Percentiles rank a stretch among this genome's conserved stretches.
Evolutionary conservation across 2,797 vertebrate species (phyloP).

Genomic region (Champsocephalus gunnari): DNA sequence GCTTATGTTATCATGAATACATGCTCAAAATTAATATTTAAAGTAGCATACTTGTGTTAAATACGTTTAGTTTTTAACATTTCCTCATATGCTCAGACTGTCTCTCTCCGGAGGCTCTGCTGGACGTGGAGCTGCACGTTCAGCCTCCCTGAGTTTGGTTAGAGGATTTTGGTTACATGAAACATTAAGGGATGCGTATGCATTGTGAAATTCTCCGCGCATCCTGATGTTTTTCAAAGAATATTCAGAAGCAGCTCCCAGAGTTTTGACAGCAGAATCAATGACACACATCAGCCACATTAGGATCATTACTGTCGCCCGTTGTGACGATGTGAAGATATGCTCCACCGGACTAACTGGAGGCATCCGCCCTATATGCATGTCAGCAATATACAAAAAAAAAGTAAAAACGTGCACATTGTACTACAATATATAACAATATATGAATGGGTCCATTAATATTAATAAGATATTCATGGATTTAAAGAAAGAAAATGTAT

Average conservation of each 20-base stretch:
- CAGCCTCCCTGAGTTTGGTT: constrained; percentile 4
- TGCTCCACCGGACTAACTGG: background rate
- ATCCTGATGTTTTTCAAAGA: constrained; percentile 38
- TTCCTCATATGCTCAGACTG: background rate
- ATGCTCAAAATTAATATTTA: background rate
- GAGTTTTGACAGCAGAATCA: constrained; percentile 45
- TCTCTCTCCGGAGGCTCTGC: background rate
- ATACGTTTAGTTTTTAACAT: too few relatives aligned
- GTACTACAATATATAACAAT: too few relatives aligned
- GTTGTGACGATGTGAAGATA: constrained; percentile 1
- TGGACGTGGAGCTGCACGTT: constrained; percentile 38
- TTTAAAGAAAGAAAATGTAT: too few relatives aligned
- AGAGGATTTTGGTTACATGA: constrained; percentile 37
- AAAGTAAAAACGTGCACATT: too few relatives aligned
- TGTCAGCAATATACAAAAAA: background rate
- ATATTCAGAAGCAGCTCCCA: constrained; percentile 35
- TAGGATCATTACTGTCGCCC: background rate
- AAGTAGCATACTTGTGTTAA: background rate
- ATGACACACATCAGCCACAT: constrained; percentile 25
- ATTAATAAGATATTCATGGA: too few relatives aligned
- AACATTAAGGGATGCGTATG: constrained; percentile 43
- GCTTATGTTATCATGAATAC: background rate
- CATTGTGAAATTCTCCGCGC: constrained; percentile 45
- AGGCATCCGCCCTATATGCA: constrained; percentile 25
- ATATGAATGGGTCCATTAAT: too few relatives aligned